Conservation (phyloP, 2,113 vertebrate species). For the Tragelaphus scriptus region DNA sequence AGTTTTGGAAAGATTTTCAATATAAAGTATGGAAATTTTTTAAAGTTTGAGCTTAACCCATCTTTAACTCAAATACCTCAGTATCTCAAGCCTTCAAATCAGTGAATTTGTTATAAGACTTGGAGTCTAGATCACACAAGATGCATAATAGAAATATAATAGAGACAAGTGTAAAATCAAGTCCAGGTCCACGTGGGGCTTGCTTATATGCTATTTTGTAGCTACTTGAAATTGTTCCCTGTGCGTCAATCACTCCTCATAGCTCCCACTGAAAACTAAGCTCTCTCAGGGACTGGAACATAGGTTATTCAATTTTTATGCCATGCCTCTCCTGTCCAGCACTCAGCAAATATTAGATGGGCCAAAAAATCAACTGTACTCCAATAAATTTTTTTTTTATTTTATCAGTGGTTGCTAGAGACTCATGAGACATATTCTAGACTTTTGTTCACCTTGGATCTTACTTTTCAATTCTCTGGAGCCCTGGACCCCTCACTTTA, state of each 20-base stretch:
- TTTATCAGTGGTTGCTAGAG: background rate
- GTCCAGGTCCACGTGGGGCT: background rate
- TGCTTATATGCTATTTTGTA: background rate
- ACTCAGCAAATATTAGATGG: background rate
- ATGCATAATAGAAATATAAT: background rate
- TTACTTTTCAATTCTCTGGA: background rate
- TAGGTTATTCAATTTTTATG: background rate
- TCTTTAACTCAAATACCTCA: background rate
- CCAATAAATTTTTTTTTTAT: background rate
- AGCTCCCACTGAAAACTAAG: background rate
- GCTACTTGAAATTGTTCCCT: background rate
- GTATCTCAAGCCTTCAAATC: background rate
- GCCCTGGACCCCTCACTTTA: background rate
- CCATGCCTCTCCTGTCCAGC: background rate
- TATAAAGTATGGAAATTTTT: background rate
- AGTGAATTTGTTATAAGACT: background rate
- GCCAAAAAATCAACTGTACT: background rate
- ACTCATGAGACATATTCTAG: background rate
- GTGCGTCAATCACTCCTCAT: background rate
- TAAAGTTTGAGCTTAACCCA: background rate
- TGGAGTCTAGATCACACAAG: background rate
- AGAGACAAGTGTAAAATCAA: background rate
- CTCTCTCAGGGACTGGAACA: background rate
- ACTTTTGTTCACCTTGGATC: background rate
- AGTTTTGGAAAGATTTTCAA: background rate